These are phyloP conservation scores for Amphipoea lucens DNA, from an alignment of 2,888 invertebrate genomes.

Conservation along the genomic window DNA sequence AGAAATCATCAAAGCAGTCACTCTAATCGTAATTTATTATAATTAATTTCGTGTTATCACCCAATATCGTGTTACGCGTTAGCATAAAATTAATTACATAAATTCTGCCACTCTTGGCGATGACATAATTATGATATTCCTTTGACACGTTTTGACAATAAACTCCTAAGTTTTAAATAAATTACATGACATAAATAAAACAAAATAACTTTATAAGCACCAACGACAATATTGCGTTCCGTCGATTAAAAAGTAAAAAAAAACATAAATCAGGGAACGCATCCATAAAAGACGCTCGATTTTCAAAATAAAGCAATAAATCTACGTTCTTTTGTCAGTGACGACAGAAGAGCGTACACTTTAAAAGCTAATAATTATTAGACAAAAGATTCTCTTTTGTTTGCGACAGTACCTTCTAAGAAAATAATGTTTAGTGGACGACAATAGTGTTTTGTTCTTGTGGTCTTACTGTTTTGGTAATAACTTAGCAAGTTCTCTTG, in stretches of 20 bases:
- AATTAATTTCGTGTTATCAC: slow-evolving; percentile 46
- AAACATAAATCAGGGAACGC: slow-evolving; percentile 65
- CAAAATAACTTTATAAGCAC: slow-evolving; percentile 28
- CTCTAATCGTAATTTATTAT: slow-evolving; percentile 47
- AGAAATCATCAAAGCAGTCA: slow-evolving; percentile 26
- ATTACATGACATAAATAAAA: slow-evolving; percentile 25
- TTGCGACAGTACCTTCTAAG: slow-evolving; percentile 73
- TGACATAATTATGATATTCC: slow-evolving; percentile 52
- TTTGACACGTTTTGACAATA: slow-evolving; percentile 41
- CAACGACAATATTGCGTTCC: slow-evolving; percentile 50
- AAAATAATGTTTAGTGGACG: slow-evolving; percentile 72
- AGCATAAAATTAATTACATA: slow-evolving; percentile 39
- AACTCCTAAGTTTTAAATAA: slow-evolving; percentile 20
- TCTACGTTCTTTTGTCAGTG: slow-evolving; percentile 61
- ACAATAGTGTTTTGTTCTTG: slow-evolving; percentile 75
- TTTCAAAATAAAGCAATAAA: slow-evolving; percentile 70
- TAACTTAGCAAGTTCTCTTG: slow-evolving; percentile 72
- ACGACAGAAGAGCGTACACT: slow-evolving; percentile 70
- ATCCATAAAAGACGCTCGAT: slow-evolving; percentile 65
- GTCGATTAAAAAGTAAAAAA: slow-evolving; percentile 41
- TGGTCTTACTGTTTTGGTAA: slow-evolving; percentile 84
- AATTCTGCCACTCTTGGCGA: slow-evolving; percentile 11
- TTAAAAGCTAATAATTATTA: slow-evolving; percentile 76
- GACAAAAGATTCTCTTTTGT: slow-evolving; percentile 68
- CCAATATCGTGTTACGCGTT: slow-evolving; percentile 34